These are phyloP conservation scores for Speoplatyrhinus poulsoni DNA, from an alignment of 2,113 vertebrate genomes.

Conservation along the genomic window DNA sequence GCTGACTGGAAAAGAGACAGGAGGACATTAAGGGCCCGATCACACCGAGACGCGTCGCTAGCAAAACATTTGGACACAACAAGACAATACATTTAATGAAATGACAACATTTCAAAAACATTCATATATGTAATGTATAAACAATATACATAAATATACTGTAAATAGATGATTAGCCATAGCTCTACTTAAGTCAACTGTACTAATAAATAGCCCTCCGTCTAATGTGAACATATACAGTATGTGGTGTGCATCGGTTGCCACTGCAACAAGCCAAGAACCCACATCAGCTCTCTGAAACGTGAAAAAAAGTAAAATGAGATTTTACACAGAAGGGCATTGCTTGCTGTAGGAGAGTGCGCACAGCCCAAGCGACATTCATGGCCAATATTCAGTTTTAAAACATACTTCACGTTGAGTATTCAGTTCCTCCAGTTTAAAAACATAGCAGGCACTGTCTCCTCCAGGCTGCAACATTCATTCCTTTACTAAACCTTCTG, in stretches of 20 bases:
- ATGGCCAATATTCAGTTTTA: background rate
- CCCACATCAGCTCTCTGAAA: background rate
- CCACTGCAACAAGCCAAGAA: background rate
- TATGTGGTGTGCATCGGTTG: background rate
- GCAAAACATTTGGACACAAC: constrained; percentile 15
- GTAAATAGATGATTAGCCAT: no score
- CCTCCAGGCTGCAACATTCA: constrained; percentile 20
- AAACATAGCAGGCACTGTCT: constrained; percentile 26
- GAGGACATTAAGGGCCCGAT: constrained; percentile 12
- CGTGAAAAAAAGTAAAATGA: background rate
- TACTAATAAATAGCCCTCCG: background rate
- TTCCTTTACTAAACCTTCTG: constrained; percentile 32
- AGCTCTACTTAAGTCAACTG: no score
- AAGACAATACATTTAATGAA: constrained; percentile 1
- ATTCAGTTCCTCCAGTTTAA: constrained; percentile 20
- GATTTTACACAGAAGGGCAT: background rate
- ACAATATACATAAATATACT: background rate
- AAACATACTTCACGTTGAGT: background rate
- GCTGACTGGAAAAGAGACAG: constrained; percentile 39
- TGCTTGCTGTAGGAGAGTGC: background rate
- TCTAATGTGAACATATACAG: background rate
- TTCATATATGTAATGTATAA: background rate
- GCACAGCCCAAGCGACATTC: background rate
- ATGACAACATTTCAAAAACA: background rate
- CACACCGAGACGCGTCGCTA: no score